Base-by-base conservation (phyloP, 2,113 vertebrate species). In the Microcebus lehilahytsara region DNA sequence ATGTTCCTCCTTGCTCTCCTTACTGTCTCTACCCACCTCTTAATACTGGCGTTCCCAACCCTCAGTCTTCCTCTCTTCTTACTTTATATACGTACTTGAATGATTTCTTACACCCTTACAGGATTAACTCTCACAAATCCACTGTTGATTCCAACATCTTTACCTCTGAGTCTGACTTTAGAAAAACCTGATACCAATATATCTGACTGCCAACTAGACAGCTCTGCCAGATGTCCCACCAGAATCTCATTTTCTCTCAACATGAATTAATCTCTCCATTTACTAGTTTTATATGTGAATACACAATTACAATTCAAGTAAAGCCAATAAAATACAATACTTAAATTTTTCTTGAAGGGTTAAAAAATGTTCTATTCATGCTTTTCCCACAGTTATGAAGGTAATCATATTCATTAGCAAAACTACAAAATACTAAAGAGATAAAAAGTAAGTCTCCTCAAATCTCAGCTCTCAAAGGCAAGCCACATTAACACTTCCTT, bases 241-340 rank as follows among this genome's bases (percentile, higher is more conserved):
- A 56, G 46, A 95, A 66, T 34, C n/a, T 77, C 42, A 40, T 85
- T 89, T 91, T 96, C 80, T 85, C 32, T 85, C 72, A 34, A 69
- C 16, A 34, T 46, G 67, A 89, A 78, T 85, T 46, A 64, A 64
- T 32, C 42, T 91, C 46, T 89, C 69, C 56, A 27, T 51, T 16
- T 78, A 78, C 71, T 80, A 53, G 60, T 46, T 96, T 80, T 89
- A 94, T 64, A 64, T 9, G 4, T 74, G 58, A 93, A 85, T 53
- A 86, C 75, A 87, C 51, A 78, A n/a, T 58, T 78, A 69, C n/a
- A 85, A 95, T 79, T 88, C 83, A 75, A 93, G 51, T 62, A 19
- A 34, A 88, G 30, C 20, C 75, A 96, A 81, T 56, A 69, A 92
- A 84, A 89, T 71, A 80, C 32, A 84, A 90, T 40, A 71, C 4